Evolutionary conservation across 2,888 invertebrate species (phyloP).

Genomic region (Synergus umbraculus): DNA sequence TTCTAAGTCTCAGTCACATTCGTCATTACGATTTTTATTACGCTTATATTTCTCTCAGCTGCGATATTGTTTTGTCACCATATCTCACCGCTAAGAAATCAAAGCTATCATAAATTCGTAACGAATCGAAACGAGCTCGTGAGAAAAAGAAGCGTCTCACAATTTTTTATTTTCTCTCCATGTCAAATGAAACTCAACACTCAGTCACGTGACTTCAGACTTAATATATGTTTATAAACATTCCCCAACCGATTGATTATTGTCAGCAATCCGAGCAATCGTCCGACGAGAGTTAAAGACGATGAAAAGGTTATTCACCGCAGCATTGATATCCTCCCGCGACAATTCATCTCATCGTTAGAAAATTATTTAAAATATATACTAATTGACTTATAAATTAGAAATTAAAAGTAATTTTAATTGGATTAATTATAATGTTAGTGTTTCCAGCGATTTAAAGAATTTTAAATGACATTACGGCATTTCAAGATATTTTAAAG

Average conservation of each 20-base stretch:
- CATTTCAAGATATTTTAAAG: too few species aligned
- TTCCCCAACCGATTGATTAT: constrained; percentile 41
- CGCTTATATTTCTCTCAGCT: not conserved
- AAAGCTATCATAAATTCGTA: not conserved
- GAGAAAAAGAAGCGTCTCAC: not conserved
- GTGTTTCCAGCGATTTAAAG: too few species aligned
- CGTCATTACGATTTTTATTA: not conserved
- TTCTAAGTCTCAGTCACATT: not conserved
- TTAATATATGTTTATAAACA: constrained; percentile 44
- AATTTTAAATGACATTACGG: too few species aligned
- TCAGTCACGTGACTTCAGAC: constrained; percentile 41
- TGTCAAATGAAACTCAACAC: constrained; percentile 46
- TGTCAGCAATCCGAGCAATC: constrained; percentile 13
- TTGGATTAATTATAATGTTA: too few species aligned
- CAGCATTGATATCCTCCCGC: not conserved
- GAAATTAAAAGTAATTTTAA: too few species aligned
- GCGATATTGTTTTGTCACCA: not conserved
- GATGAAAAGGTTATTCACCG: constrained; percentile 36
- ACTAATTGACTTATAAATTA: not conserved
- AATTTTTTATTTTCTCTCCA: constrained; percentile 18
- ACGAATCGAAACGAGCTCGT: not conserved
- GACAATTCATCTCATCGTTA: not conserved
- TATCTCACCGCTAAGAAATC: not conserved
- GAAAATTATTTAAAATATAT: not conserved
- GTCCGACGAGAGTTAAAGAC: not conserved